Conservation (phyloP, 2,888 invertebrate genomes). For the Ametastegia equiseti region DNA sequence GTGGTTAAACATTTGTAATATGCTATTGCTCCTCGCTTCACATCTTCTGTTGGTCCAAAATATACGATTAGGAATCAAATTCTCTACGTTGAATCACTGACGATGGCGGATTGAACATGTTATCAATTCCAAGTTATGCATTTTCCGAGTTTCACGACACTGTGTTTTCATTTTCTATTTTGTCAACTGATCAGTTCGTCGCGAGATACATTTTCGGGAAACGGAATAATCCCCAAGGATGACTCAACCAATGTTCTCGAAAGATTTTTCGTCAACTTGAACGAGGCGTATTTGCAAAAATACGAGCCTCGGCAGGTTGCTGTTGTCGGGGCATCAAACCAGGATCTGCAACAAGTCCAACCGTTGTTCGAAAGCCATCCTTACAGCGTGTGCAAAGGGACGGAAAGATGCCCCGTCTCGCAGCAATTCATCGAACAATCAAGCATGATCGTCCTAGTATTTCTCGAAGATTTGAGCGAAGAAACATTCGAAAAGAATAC, state of each 20-base stretch:
- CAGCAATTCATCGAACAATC: not conserved
- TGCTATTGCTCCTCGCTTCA: not conserved
- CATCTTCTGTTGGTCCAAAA: not conserved
- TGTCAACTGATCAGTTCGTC: not conserved
- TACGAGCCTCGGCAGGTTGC: not conserved
- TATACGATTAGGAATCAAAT: too few species aligned
- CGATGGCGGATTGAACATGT: not conserved
- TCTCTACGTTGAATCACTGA: too few species aligned
- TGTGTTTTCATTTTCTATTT: not conserved
- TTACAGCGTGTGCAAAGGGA: not conserved
- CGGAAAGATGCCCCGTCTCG: not conserved
- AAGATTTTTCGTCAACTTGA: not conserved
- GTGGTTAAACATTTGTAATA: not conserved
- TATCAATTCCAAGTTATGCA: too few species aligned
- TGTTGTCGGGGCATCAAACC: not conserved
- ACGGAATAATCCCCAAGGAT: not conserved
- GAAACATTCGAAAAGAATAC: not conserved
- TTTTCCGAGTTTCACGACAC: not conserved
- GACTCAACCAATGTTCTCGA: not conserved
- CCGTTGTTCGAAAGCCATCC: slow-evolving; percentile 6
- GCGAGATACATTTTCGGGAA: not conserved
- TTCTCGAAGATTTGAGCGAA: not conserved
- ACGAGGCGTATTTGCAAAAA: not conserved
- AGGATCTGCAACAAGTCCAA: not conserved
- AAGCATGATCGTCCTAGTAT: not conserved